Percentiles rank a stretch among this genome's conserved stretches.
Conservation (phyloP, 1,140 invertebrate genomes). For the Sweltsa coloradensis region DNA sequence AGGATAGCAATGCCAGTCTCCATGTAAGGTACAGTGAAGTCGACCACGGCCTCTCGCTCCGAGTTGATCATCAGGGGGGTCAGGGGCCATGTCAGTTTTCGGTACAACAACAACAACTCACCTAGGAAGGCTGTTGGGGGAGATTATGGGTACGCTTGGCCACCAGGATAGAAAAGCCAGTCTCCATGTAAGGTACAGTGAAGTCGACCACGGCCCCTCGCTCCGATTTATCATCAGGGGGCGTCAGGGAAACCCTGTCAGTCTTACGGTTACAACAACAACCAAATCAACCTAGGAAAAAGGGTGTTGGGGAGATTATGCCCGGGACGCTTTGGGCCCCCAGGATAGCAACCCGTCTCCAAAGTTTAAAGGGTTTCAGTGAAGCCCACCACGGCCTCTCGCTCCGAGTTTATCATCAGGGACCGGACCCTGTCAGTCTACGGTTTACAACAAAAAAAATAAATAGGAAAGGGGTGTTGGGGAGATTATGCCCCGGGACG, state of each 20-base stretch:
- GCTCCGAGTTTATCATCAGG: conserved; percentile 48
- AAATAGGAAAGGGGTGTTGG: no score
- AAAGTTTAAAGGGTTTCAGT: conserved; percentile 47
- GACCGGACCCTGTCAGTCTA: no score
- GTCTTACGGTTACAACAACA: conserved; percentile 30
- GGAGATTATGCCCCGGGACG: conserved; percentile 52
- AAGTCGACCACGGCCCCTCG: conserved; percentile 34
- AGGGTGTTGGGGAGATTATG: conserved; percentile 47
- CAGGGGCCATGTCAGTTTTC: no score
- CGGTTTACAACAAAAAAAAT: no score
- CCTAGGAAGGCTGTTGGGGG: conserved; percentile 52
- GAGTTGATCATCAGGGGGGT: conserved; percentile 53
- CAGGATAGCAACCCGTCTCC: conserved; percentile 54
- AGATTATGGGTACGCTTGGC: conserved; percentile 51
- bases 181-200: conserved; percentile 47
- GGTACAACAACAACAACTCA: no score
- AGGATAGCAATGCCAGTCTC: conserved; percentile 56
- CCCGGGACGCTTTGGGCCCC: conserved; percentile 53
- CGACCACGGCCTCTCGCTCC: conserved; percentile 38
- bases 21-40: conserved; percentile 41
- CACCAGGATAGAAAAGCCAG: conserved; percentile 53
- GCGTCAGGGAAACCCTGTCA: conserved; percentile 50
- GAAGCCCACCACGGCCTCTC: conserved; percentile 35
- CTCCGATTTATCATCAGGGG: conserved; percentile 49
- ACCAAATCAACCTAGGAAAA: no score